phyloP scores from a whole-genome alignment of 2,113 vertebrate genomes.

The Heterochromis multidens region DNA sequence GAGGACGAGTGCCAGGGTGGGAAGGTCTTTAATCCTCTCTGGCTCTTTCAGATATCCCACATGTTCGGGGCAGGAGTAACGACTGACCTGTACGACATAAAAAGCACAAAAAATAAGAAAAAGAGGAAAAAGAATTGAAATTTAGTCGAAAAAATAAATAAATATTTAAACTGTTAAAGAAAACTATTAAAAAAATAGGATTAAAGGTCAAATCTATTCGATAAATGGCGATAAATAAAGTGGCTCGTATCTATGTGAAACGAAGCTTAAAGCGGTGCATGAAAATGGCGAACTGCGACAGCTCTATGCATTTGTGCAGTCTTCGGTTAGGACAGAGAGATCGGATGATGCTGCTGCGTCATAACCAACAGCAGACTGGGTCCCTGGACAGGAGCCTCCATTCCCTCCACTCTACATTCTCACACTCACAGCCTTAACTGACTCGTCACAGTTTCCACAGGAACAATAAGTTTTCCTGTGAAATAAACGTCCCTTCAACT shows the following conservation, averaged over 20 bases:
- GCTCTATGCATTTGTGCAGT: slow-evolving; percentile 49
- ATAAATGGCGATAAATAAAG: neutral
- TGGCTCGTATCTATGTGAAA: neutral
- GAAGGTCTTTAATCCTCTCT: slow-evolving; percentile 46
- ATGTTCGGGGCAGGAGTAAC: slow-evolving; percentile 38
- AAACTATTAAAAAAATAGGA: neutral
- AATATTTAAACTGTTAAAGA: neutral
- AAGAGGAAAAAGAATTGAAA: neutral
- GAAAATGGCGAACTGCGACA: slow-evolving; percentile 68
- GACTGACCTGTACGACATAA: slow-evolving; percentile 36
- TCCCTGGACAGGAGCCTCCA: slow-evolving; percentile 58
- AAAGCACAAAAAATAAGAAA: neutral
- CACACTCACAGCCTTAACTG: slow-evolving; percentile 34
- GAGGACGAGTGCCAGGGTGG: slow-evolving; percentile 4
- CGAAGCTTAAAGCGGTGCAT: slow-evolving; percentile 26
- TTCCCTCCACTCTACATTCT: slow-evolving; percentile 44
- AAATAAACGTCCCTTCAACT: slow-evolving; percentile 12
- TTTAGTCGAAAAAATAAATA: neutral
- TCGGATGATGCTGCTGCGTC: slow-evolving; percentile 68
- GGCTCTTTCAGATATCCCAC: slow-evolving; percentile 27
- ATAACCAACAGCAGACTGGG: slow-evolving; percentile 59
- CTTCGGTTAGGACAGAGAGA: slow-evolving; percentile 47
- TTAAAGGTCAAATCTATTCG: neutral
- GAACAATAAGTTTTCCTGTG: slow-evolving; percentile 44
- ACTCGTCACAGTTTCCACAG: slow-evolving; percentile 39